These are phyloP conservation scores for Ellobium chinense DNA, from an alignment of 2,888 invertebrate species.

Conservation along the genomic window DNA sequence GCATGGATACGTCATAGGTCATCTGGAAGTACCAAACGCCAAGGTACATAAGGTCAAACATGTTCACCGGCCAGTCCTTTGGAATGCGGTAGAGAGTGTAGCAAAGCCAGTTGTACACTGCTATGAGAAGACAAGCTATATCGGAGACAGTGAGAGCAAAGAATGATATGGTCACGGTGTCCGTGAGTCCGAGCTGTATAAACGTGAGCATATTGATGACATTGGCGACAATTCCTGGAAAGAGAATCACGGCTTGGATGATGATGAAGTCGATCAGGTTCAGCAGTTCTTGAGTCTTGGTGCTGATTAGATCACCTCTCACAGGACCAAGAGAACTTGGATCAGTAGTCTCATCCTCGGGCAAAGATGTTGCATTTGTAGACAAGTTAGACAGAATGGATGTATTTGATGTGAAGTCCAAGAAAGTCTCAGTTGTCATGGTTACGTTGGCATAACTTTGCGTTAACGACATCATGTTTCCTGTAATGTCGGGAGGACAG, in stretches of 20 bases:
- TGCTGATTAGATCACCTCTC: conserved; percentile 5
- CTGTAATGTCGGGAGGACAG: no score
- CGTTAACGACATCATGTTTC: no score
- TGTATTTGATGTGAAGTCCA: no score
- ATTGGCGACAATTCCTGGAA: conserved; percentile 9
- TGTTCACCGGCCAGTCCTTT: neutral
- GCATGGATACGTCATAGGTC: conserved; percentile 5
- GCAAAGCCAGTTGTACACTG: neutral
- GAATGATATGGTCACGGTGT: conserved; percentile 12
- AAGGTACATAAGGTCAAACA: neutral
- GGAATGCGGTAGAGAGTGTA: neutral
- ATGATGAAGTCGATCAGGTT: neutral
- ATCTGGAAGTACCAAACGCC: conserved; percentile 24
- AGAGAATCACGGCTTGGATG: neutral
- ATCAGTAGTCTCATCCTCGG: no score
- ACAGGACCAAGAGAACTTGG: no score
- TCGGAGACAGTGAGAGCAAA: conserved; percentile 17
- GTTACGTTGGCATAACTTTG: no score
- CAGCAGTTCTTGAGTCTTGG: neutral
- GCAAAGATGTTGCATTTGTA: no score
- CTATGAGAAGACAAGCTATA: neutral
- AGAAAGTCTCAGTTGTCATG: no score
- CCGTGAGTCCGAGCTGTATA: neutral
- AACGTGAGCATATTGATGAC: conserved; percentile 17
- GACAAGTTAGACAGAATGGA: no score